Evolutionary conservation across 2,113 vertebrate species (phyloP).

Genomic region (Apteryx owenii): DNA sequence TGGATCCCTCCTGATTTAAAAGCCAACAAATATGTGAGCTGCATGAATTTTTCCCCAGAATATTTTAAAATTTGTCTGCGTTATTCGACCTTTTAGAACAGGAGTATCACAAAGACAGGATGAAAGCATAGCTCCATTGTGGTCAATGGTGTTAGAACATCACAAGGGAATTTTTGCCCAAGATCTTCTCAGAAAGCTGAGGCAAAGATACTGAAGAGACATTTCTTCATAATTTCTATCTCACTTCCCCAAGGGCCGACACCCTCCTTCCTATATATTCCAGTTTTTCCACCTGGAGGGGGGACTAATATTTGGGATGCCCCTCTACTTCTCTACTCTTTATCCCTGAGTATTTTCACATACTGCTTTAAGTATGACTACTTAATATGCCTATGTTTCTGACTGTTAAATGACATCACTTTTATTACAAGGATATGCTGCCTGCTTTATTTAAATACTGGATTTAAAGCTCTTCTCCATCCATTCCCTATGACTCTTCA

Average conservation of each 20-base stretch:
- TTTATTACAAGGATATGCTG: neutral
- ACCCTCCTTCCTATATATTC: neutral
- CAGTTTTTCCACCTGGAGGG: neutral
- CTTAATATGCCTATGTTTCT: neutral
- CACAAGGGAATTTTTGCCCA: neutral
- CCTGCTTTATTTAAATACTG: neutral
- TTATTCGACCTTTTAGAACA: neutral
- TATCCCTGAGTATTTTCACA: neutral
- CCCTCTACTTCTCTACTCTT: neutral
- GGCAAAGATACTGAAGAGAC: neutral
- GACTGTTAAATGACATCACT: neutral
- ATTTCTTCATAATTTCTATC: neutral
- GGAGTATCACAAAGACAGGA: neutral
- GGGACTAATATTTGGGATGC: neutral
- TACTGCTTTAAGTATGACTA: neutral
- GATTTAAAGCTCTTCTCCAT: neutral
- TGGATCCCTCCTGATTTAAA: neutral
- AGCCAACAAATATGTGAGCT: neutral
- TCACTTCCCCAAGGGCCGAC: neutral
- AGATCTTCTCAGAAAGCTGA: neutral
- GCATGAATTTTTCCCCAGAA: neutral
- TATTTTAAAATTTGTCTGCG: neutral
- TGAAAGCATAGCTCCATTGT: neutral
- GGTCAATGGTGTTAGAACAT: neutral
- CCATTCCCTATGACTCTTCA: neutral